phyloP scores from a whole-genome alignment of 2,113 vertebrate genomes.

The Colaptes auratus region DNA sequence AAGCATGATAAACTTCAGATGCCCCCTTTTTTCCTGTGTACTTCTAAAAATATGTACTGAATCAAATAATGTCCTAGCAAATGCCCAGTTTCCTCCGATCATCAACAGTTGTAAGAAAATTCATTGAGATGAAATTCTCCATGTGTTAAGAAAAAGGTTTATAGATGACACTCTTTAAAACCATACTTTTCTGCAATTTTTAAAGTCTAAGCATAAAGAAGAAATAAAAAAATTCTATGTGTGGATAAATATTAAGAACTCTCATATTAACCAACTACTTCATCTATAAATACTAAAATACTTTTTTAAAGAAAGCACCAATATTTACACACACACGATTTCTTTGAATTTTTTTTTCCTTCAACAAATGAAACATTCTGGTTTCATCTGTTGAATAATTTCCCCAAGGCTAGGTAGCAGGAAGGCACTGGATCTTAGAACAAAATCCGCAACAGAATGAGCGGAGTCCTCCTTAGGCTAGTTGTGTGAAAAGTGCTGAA shows the following conservation, averaged over 20 bases:
- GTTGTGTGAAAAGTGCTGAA: fast-evolving
- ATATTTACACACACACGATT: neutral
- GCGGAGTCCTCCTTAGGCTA: neutral
- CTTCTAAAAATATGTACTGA: neutral
- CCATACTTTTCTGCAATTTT: neutral
- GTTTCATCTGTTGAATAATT: neutral
- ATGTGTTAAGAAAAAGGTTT: neutral
- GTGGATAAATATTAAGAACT: neutral
- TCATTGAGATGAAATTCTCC: neutral
- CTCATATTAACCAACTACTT: neutral
- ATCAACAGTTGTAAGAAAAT: neutral
- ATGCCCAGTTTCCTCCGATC: neutral
- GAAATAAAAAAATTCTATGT: neutral
- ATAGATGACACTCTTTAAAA: neutral
- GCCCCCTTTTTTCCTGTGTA: neutral
- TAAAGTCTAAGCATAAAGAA: neutral
- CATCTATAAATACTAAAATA: neutral
- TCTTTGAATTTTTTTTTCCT: neutral
- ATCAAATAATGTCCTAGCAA: neutral
- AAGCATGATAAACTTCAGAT: neutral
- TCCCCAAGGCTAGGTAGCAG: neutral
- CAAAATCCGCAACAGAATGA: neutral
- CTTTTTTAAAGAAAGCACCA: neutral
- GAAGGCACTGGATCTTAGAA: neutral
- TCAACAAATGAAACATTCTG: neutral